These are phyloP conservation scores for Aspidapion aeneum DNA, from an alignment of 2,888 invertebrate species.

Conservation along the genomic window DNA sequence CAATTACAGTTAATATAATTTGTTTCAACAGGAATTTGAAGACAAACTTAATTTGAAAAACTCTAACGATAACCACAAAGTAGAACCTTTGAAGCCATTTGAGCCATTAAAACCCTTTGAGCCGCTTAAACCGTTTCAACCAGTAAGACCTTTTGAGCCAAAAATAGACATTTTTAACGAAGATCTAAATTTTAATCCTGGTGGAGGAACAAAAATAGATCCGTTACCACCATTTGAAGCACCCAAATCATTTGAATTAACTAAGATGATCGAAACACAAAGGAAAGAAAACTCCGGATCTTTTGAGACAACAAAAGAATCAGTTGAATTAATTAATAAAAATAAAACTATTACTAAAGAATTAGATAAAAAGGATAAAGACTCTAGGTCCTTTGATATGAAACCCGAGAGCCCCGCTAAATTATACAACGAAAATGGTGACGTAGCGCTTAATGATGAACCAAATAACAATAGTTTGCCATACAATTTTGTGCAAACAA, in stretches of 20 bases:
- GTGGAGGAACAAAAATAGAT: background rate
- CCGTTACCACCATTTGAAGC: slow-evolving; percentile 42
- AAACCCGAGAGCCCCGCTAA: background rate
- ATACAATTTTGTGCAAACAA: background rate
- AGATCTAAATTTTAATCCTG: background rate
- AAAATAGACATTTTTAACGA: background rate
- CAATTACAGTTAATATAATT: background rate
- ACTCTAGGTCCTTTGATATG: background rate
- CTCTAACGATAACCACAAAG: slow-evolving; percentile 22
- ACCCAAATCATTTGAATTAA: slow-evolving; percentile 42
- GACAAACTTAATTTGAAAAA: slow-evolving; percentile 4
- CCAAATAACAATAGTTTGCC: background rate
- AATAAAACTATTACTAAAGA: too few relatives aligned
- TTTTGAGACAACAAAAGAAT: too few relatives aligned
- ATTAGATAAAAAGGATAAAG: too few relatives aligned
- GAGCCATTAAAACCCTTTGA: slow-evolving; percentile 36
- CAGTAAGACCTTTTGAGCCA: slow-evolving; percentile 38
- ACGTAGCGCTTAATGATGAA: background rate
- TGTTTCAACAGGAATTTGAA: slow-evolving; percentile 8
- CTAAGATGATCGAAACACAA: slow-evolving; percentile 35
- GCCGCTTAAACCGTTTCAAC: slow-evolving; percentile 39
- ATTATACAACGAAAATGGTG: background rate
- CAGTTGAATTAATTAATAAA: too few relatives aligned
- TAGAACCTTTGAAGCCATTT: slow-evolving; percentile 38
- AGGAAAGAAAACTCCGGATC: background rate